These are phyloP conservation scores for Trachops cirrhosus DNA, from an alignment of 2,797 vertebrate genomes.

Conservation along the genomic window DNA sequence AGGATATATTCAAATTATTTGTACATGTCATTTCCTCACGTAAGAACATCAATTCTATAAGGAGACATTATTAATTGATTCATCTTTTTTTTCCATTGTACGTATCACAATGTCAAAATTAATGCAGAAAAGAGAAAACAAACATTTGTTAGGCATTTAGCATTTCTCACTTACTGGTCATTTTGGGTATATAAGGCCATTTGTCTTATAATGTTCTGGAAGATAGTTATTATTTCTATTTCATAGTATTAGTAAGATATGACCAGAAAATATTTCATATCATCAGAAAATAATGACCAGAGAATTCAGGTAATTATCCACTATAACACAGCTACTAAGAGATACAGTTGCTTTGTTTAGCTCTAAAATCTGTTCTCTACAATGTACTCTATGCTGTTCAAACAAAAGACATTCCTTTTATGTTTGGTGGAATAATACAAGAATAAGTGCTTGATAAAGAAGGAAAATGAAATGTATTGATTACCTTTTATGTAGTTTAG, in stretches of 20 bases:
- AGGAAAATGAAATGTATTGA: neutral
- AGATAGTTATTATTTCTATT: neutral
- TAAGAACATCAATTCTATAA: neutral
- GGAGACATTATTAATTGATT: neutral
- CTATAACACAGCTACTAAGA: neutral
- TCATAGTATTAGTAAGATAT: neutral
- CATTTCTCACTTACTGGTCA: neutral
- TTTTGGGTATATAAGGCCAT: neutral
- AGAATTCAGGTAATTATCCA: neutral
- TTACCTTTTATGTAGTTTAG: neutral
- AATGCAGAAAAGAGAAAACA: neutral
- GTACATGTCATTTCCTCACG: neutral
- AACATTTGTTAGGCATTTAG: neutral
- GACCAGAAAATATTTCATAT: too few relatives aligned
- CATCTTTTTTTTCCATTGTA: neutral
- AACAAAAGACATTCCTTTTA: neutral
- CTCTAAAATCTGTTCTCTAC: neutral
- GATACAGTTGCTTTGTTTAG: neutral
- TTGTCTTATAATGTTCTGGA: neutral
- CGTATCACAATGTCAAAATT: neutral
- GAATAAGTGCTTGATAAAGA: neutral
- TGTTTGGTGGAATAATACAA: neutral
- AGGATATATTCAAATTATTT: neutral
- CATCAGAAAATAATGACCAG: neutral
- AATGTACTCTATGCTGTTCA: neutral